Conservation (phyloP, 2,797 vertebrate genomes). For the Acanthornis magna region DNA sequence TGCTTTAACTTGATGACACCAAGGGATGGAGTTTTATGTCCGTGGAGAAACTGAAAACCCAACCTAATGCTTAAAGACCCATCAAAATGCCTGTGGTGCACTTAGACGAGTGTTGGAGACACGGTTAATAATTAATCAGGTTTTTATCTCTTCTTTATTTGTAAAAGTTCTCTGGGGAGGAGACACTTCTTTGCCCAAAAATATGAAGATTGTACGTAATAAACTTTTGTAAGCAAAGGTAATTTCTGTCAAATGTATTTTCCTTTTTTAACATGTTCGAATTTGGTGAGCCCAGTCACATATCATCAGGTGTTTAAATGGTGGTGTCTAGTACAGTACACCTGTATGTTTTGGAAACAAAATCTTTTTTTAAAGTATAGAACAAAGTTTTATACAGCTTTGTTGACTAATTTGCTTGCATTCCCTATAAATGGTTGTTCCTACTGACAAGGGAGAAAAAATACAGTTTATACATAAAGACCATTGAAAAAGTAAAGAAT, state of each 20-base stretch:
- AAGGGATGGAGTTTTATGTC: conserved; percentile 35
- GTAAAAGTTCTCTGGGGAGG: conserved; percentile 40
- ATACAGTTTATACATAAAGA: neutral
- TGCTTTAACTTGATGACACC: conserved; percentile 60
- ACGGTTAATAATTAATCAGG: conserved; percentile 53
- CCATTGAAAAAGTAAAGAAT: conserved; percentile 7
- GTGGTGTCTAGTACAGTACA: conserved; percentile 52
- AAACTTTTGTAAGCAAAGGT: conserved; percentile 75
- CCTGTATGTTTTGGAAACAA: conserved; percentile 5
- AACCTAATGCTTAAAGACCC: conserved; percentile 40
- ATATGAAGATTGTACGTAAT: conserved; percentile 79
- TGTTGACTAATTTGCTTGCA: conserved; percentile 14
- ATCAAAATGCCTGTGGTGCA: conserved; percentile 15
- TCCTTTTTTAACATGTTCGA: conserved; percentile 64
- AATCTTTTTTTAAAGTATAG: neutral
- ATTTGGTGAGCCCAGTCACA: conserved; percentile 62
- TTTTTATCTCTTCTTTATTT: conserved; percentile 72
- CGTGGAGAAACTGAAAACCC: conserved; percentile 18
- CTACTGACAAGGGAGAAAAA: neutral
- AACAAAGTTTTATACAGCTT: conserved; percentile 37
- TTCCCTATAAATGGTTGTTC: neutral
- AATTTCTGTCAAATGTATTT: conserved; percentile 72
- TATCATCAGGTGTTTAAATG: conserved; percentile 58
- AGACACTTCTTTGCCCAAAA: conserved; percentile 64
- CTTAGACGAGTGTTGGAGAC: conserved; percentile 31